phyloP scores from a whole-genome alignment of 2,113 vertebrate species.

The Seriola quinqueradiata region DNA sequence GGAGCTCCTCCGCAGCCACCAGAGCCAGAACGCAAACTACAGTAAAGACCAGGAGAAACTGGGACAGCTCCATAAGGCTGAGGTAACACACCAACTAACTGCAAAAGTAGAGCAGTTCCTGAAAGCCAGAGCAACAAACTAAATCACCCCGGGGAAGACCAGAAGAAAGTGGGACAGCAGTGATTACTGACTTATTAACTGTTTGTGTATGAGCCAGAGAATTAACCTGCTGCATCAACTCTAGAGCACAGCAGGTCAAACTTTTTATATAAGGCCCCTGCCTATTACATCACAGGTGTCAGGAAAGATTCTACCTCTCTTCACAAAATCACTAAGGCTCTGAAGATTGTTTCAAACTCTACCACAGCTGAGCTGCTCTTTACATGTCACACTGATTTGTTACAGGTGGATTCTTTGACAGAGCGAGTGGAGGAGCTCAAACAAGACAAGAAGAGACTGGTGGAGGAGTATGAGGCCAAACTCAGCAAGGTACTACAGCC shows the following conservation, averaged over 20 bases:
- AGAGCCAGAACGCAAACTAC: constrained; percentile 91
- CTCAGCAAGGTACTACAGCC: constrained; percentile 86
- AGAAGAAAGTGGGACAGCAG: constrained; percentile 31
- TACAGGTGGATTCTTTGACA: constrained; percentile 88
- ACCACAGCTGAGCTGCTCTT: neutral
- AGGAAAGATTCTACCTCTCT: too few relatives aligned
- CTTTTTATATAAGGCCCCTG: too few relatives aligned
- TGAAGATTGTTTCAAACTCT: too few relatives aligned
- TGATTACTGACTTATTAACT: constrained; percentile 18
- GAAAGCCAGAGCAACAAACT: constrained; percentile 19
- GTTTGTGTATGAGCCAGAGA: constrained; percentile 2
- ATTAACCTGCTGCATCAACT: neutral
- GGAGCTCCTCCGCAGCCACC: constrained; percentile 92
- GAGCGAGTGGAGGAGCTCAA: constrained; percentile 91
- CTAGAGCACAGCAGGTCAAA: neutral
- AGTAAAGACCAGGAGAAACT: constrained; percentile 94
- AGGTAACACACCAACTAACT: constrained; percentile 71
- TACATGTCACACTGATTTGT: neutral
- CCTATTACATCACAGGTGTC: too few relatives aligned
- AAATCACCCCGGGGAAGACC: constrained; percentile 1
- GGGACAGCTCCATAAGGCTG: constrained; percentile 89
- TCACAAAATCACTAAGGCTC: too few relatives aligned
- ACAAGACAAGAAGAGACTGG: constrained; percentile 92
- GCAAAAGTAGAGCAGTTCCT: constrained; percentile 40
- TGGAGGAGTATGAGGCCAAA: constrained; percentile 97